Base-by-base conservation (phyloP, 2,888 invertebrate species). In the Adelphocoris suturalis region DNA sequence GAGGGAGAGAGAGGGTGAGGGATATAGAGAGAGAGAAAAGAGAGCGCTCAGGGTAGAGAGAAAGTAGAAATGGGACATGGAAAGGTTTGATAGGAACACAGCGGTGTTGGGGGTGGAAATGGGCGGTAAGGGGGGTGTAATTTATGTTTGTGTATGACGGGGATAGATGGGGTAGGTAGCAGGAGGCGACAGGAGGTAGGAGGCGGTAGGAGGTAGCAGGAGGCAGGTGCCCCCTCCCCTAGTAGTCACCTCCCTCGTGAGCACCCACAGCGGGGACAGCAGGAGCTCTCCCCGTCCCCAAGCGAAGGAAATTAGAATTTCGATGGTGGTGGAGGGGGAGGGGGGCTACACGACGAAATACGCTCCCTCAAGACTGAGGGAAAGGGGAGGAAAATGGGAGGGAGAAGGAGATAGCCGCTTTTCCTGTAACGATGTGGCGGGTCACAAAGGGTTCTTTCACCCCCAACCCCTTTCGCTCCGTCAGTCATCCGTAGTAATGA, bases 91-190 rank as follows among this genome's bases (percentile, higher is more conserved):
- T 78, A 16, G 78, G 46, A 16, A n/a, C 11, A n/a, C 12, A 75
- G 75, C 3, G 28, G 13, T 12, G 76, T 28, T 1, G 76, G n/a
- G 76, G 37, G 27, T 76, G 76, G 76, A 28, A 68, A 27, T 7
- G 16, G 27, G 78, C 1, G 28, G 78, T 4, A 9, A 46, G 12
- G 47, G 78, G 13, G 78, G 78, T 78, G 78, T 46, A 78, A 78
- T 78, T 78, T 78, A 78, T 78, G 78, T 78, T 78, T 78, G 78
- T 78, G 78, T 78, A 78, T 78, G 78, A 78, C 78, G 78, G 46
- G 78, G 78, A 78, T 78, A 46, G 78, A 78, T 78, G 78, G 78
- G 78, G 78, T 78, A 47, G 37, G 37, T 37, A 37, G 37, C 37
- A 37, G 37, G 37, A 37, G 37, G 37, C 37, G 37, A 46, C 78